Evolutionary conservation across 2,113 vertebrate genomes (phyloP).

Genomic region (Microcebus murinus): DNA sequence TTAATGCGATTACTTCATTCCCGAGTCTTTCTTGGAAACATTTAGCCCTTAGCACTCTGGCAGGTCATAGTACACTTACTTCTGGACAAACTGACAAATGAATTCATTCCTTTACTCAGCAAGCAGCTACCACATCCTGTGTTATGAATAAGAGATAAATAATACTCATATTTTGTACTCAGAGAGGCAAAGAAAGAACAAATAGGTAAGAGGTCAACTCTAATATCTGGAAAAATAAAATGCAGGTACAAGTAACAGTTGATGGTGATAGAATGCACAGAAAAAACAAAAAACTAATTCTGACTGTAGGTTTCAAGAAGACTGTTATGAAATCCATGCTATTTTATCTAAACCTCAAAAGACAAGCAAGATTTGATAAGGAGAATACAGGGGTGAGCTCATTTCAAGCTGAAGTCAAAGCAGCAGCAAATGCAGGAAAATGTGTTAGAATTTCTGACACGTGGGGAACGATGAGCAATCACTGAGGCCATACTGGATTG

Average conservation of each 20-base stretch:
- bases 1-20: neutral
- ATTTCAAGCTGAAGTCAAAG: neutral
- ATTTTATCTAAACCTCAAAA: neutral
- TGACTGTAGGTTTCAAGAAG: neutral
- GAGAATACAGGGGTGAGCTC: neutral
- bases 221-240: neutral
- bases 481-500: accelerated
- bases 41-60: neutral
- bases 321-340: neutral
- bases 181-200: neutral
- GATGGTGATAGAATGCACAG: neutral
- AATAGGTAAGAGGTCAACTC: neutral
- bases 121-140: neutral
- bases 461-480: neutral
- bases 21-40: neutral
- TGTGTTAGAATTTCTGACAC: neutral
- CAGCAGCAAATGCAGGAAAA: neutral
- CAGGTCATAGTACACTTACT: neutral
- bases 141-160: neutral
- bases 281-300: neutral
- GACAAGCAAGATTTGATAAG: neutral
- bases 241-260: neutral
- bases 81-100: neutral
- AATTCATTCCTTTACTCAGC: neutral
- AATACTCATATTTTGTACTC: neutral